A percentile compares a stretch with the other conserved stretches of the same genome.
Conservation (phyloP, 2,113 vertebrate species). For the Ahaetulla prasina region DNA sequence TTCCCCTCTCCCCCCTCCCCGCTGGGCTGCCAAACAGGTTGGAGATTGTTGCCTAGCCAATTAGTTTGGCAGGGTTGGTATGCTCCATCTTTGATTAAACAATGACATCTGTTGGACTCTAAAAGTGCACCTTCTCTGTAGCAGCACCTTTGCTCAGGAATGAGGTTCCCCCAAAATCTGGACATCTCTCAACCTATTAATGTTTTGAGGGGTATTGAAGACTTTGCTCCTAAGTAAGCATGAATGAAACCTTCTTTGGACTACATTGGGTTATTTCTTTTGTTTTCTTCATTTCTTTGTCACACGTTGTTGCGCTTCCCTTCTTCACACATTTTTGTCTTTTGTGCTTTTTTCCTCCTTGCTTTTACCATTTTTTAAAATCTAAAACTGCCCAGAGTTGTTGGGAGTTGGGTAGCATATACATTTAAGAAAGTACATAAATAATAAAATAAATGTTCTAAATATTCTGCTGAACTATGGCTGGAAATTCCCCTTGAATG, state of each 20-base stretch:
- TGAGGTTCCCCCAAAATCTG: neutral
- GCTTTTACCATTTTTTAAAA: neutral
- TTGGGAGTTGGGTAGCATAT: neutral
- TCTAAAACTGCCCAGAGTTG: neutral
- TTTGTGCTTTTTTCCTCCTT: neutral
- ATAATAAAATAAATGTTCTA: neutral
- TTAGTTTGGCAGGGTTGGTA: neutral
- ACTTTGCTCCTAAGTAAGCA: neutral
- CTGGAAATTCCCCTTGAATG: neutral
- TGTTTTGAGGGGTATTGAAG: neutral
- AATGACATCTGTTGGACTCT: neutral
- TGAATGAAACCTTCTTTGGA: neutral
- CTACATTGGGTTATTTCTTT: neutral
- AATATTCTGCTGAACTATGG: neutral
- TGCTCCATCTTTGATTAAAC: neutral
- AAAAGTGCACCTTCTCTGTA: neutral
- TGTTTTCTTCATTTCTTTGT: neutral
- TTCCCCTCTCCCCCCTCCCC: too few relatives aligned
- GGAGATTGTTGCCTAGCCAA: neutral
- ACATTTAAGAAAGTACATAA: neutral
- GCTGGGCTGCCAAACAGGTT: too few relatives aligned
- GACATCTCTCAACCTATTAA: neutral
- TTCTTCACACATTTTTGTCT: neutral
- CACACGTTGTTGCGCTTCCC: neutral
- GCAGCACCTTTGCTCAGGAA: neutral